Evolutionary conservation across 1,140 invertebrate species (phyloP).

Genomic region (Brachionus koreanus): DNA sequence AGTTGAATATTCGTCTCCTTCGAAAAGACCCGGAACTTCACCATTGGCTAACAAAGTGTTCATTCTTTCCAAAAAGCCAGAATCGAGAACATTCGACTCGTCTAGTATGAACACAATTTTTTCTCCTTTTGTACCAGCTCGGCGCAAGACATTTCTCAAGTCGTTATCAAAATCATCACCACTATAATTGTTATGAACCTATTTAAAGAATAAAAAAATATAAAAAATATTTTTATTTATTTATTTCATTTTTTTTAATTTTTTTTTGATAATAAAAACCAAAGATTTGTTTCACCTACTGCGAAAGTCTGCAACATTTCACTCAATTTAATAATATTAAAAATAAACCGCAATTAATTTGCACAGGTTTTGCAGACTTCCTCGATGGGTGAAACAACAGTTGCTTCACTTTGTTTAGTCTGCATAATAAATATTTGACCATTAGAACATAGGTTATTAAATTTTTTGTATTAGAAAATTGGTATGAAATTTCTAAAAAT

Average conservation of each 20-base stretch:
- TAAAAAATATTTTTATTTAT: background rate
- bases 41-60: constrained; percentile 97
- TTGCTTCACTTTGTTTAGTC: too few relatives aligned
- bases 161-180: constrained; percentile 98
- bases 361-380: too few relatives aligned
- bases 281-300: too few relatives aligned
- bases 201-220: constrained; percentile 46
- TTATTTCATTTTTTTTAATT: constrained; percentile 57
- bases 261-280: too few relatives aligned
- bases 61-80: constrained; percentile 96
- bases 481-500: too few relatives aligned
- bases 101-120: constrained; percentile 99
- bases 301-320: too few relatives aligned
- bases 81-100: constrained; percentile 97
- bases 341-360: too few relatives aligned
- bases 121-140: constrained; percentile 94
- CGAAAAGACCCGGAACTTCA: constrained; percentile 67
- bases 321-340: too few relatives aligned
- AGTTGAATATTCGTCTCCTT: constrained; percentile 91
- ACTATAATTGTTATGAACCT: constrained; percentile 96
- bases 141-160: constrained; percentile 80
- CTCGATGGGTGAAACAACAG: too few relatives aligned
- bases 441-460: too few relatives aligned
- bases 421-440: too few relatives aligned
- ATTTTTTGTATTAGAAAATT: too few relatives aligned